A percentile compares a stretch with the other conserved stretches of the same genome.
Evolutionary conservation across 2,888 invertebrate genomes (phyloP).

Genomic region (Leucophenga montana): DNA sequence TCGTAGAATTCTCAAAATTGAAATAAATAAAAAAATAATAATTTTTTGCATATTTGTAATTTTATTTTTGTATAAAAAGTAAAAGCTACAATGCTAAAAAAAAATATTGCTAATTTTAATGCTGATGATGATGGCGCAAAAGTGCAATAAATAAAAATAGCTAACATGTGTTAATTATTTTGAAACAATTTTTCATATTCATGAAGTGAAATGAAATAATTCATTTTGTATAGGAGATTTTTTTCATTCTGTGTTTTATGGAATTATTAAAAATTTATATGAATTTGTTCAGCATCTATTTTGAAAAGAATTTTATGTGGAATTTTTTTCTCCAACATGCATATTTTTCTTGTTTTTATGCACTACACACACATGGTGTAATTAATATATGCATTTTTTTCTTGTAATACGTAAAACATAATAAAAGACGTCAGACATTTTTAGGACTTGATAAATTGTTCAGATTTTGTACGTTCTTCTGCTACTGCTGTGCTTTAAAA

Average conservation of each 20-base stretch:
- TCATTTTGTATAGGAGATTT: conserved; percentile 4
- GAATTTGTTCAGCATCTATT: too few species aligned
- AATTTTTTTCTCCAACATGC: too few species aligned
- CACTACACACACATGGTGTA: too few species aligned
- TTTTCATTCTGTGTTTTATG: conserved; percentile 32
- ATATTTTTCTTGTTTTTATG: too few species aligned
- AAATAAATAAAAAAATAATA: conserved; percentile 16
- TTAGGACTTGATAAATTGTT: too few species aligned
- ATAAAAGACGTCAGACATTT: too few species aligned
- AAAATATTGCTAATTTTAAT: neutral
- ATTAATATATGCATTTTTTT: too few species aligned
- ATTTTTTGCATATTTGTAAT: neutral
- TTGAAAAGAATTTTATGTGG: too few species aligned
- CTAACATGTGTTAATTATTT: conserved; percentile 37
- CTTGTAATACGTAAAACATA: too few species aligned
- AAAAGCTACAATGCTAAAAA: too few species aligned
- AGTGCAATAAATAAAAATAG: conserved; percentile 34
- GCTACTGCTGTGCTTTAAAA: too few species aligned
- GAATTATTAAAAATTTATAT: conserved; percentile 30
- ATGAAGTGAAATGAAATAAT: conserved; percentile 20
- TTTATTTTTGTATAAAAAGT: neutral
- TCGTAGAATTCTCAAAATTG: conserved; percentile 13
- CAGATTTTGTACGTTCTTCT: too few species aligned
- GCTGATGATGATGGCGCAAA: neutral
- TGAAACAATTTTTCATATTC: conserved; percentile 22